Base-by-base conservation (phyloP, 2,888 invertebrate species). In the Coremacera marginata region DNA sequence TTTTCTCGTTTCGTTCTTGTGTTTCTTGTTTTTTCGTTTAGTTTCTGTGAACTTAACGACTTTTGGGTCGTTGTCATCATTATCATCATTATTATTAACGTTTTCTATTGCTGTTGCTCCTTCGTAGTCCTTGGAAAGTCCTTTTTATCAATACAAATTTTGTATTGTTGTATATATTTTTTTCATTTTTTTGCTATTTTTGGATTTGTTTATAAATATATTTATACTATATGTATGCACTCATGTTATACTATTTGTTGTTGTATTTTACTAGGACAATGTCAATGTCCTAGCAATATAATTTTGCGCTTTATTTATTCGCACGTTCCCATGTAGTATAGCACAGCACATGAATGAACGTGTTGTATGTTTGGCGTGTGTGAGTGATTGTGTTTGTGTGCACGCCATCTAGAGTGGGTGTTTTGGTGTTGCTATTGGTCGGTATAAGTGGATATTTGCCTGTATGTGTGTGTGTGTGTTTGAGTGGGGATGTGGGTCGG, bases 281-380 rank as follows among this genome's bases (percentile, higher is more conserved):
- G 81, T 82, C 81, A 81, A 80, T 79, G 82, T 80, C 81, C 79
- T 81, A 65, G 62, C 22, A 16, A 19, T 44, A 44, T 44, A 44
- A 37, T 68, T 34, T 37, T 34, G 49, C 51, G 19, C 25, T 25
- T 5, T 51, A 49, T 68, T 22, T 49, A 60, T 68, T 49, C 27
- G 44, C 19, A 22, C 44, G 49, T 55, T 67, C 57, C 25, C 16
- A 55, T 19, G 25, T 60, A 8, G 44, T 14, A 44, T 1, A 44
- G 44, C 44, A 44, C 44, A 44, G 11, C 1, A 44, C 8, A 44
- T 37, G 44, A 44, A 44, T 11, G 14, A 44, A 44, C 44, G 44
- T 44, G 44, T 44, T 44, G 11, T 2, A 44, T 44, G 44, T 44
- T 44, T 44, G 44, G 27, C 14, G 60, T 60, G n/a, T 44, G 44